A percentile compares a stretch with the other conserved stretches of the same genome.
phyloP scores from a whole-genome alignment of 2,888 invertebrate species.

The Scrobipalpa atriplicella region DNA sequence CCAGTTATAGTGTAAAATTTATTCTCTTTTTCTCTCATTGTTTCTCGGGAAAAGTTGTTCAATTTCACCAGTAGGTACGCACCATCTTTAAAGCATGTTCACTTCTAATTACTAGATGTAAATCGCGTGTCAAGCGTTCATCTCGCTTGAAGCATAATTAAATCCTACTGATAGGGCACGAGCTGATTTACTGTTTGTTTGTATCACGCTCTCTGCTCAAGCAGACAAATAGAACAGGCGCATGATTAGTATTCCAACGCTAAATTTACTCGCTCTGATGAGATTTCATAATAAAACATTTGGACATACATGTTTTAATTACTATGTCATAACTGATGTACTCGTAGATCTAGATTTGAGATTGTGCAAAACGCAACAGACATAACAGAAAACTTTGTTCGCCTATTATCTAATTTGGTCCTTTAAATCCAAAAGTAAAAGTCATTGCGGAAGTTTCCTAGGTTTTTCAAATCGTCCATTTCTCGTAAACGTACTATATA shows the following conservation, averaged over 20 bases:
- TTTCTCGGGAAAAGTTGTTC: background rate
- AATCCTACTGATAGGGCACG: slow-evolving; percentile 25
- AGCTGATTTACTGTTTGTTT: slow-evolving; percentile 33
- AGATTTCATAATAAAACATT: slow-evolving; percentile 1
- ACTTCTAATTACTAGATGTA: background rate
- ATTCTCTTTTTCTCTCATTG: no score
- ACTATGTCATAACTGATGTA: background rate
- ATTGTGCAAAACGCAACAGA: background rate
- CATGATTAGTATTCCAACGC: slow-evolving; percentile 6
- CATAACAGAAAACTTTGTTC: no score
- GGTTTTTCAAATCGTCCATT: background rate
- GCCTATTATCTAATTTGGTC: no score
- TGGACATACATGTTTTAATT: background rate
- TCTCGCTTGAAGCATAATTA: background rate
- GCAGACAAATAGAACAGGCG: slow-evolving; percentile 19
- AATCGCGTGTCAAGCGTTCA: background rate
- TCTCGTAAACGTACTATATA: background rate
- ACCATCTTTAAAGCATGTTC: background rate
- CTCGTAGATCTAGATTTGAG: no score
- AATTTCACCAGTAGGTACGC: background rate
- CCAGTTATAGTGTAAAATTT: no score
- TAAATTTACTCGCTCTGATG: background rate
- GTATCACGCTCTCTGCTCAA: background rate
- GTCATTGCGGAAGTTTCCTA: no score
- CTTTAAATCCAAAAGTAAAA: no score